Base-by-base conservation (phyloP, 2,888 invertebrate genomes). In the Drosophila affinis region DNA sequence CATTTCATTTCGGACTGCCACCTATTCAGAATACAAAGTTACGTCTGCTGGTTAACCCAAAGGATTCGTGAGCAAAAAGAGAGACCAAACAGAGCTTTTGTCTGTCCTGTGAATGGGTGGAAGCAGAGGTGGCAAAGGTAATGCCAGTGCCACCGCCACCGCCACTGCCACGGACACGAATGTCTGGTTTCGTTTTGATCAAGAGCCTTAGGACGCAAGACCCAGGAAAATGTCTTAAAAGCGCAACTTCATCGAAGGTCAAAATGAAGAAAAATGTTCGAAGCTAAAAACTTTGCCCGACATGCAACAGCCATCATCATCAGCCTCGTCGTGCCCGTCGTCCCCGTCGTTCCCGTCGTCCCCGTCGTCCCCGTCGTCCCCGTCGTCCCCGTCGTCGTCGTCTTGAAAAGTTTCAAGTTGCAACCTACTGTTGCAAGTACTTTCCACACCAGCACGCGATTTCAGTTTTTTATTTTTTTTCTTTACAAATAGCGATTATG, bases 401-500 rank as follows among this genome's bases (percentile, higher is more conserved):
- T 39, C 14, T n/a, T 39, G 39, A 3, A n/a, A 59, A 60, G 73
- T 72, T 56, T 72, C 72, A 64, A 60, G 72, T 73, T 72, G 47
- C 73, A 46, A 32, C n/a, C 44, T 47, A 63, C 70, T n/a, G 39
- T n/a, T 39, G 6, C 14, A 7, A 7, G 39, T 72, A 72, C 62
- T 78, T 72, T 72, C 58, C 52, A 58, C 61, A 47, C 59, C 45
- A 57, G 51, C 79, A 83, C 85, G 83, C 83, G 86, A 81, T 65
- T 53, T 52, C 18, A 34, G 49, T 67, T 67, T 46, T 51, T 46
- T 67, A 65, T 55, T 65, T 27, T 9, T 9, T 29, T n/a, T 39
- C 7, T 14, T 34, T n/a, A 24, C 45, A 54, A 54, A 48, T 58
- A 75, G 67, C 85, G 87, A 81, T 83, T 85, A 87, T 85, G 77